Percentiles rank a stretch among this genome's conserved stretches.
Conservation (phyloP, 1,140 invertebrate genomes). For the Drosophila repletoides region DNA sequence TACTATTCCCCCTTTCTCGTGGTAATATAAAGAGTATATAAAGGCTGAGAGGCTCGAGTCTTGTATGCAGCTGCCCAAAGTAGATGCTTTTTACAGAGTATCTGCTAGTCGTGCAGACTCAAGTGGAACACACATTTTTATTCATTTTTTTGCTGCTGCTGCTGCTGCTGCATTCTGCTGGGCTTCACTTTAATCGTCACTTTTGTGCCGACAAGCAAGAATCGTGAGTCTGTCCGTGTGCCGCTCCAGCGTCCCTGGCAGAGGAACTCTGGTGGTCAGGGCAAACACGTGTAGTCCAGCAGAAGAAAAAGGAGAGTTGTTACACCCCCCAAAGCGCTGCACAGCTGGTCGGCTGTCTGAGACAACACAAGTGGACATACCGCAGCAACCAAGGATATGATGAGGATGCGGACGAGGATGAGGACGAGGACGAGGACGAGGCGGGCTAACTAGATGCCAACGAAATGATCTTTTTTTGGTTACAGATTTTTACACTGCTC, state of each 20-base stretch:
- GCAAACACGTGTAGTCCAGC: constrained; percentile 53
- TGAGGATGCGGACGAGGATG: too few species aligned
- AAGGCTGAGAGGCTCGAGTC: too few species aligned
- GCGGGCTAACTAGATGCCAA: constrained; percentile 66
- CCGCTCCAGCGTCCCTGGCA: neutral
- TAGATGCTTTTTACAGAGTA: too few species aligned
- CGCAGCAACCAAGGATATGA: constrained; percentile 44
- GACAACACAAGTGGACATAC: constrained; percentile 51
- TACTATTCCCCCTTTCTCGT: too few species aligned
- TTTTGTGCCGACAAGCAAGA: constrained; percentile 44
- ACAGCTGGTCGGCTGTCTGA: constrained; percentile 45
- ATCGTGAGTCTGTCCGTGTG: constrained; percentile 29
- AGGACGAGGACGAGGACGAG: too few species aligned
- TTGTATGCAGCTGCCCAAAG: too few species aligned
- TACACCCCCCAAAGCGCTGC: constrained; percentile 56
- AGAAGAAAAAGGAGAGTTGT: neutral
- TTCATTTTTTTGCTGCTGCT: neutral
- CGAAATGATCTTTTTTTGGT: constrained; percentile 57
- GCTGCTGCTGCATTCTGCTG: constrained; percentile 7
- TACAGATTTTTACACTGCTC: constrained; percentile 5
- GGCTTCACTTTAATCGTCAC: constrained; percentile 47
- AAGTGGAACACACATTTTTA: too few species aligned
- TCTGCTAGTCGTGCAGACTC: too few species aligned
- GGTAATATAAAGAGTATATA: too few species aligned
- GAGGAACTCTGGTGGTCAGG: constrained; percentile 27